Percentiles rank a stretch among this genome's conserved stretches.
Conservation (phyloP, 2,797 vertebrate genomes). For the Pantherophis vulpinus region DNA sequence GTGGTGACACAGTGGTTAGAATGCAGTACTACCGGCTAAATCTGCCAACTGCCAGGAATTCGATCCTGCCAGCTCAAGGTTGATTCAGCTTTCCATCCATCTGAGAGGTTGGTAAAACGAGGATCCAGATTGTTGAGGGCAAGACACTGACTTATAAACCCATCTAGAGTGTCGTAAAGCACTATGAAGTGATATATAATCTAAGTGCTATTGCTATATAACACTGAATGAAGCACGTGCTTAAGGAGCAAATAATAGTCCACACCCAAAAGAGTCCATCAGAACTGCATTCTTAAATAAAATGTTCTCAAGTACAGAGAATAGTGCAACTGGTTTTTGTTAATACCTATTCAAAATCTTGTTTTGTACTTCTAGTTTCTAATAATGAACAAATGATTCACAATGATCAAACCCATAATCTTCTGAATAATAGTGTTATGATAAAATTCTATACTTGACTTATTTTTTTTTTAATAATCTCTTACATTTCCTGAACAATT, state of each 20-base stretch:
- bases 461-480: not conserved
- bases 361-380: slow-evolving; percentile 51
- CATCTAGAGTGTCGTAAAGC: too few species aligned
- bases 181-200: too few species aligned
- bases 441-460: slow-evolving; percentile 40
- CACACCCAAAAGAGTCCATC: slow-evolving; percentile 19
- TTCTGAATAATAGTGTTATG: slow-evolving; percentile 49
- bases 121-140: too few species aligned
- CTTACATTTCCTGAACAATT: slow-evolving; percentile 25
- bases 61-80: too few species aligned
- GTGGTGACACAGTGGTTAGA: too few species aligned
- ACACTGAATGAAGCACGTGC: slow-evolving; percentile 47
- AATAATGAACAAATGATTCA: slow-evolving; percentile 53
- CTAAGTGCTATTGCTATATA: too few species aligned
- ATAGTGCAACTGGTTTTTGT: slow-evolving; percentile 58
- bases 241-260: slow-evolving; percentile 47
- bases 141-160: too few species aligned
- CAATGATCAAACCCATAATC: slow-evolving; percentile 44
- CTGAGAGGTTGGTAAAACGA: too few species aligned
- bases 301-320: slow-evolving; percentile 29
- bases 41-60: too few species aligned
- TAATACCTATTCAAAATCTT: slow-evolving; percentile 22
- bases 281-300: slow-evolving; percentile 41
- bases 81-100: too few species aligned
- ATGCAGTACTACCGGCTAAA: too few species aligned